Base-by-base conservation (phyloP, 2,113 vertebrate genomes). In the Tetrax tetrax region DNA sequence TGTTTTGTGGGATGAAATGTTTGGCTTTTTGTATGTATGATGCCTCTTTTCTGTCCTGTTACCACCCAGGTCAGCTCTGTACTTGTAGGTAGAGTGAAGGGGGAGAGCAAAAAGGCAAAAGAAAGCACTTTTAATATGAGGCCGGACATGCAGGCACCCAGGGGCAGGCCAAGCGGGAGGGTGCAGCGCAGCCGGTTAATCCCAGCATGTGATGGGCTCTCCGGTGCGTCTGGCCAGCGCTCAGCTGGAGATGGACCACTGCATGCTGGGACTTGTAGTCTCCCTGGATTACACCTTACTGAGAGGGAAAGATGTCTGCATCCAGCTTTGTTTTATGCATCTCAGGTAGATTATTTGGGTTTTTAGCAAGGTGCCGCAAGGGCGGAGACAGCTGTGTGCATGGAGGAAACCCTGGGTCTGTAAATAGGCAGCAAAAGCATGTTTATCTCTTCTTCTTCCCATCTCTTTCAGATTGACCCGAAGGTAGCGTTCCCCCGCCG, bases 401-500 rank as follows among this genome's bases (percentile, higher is more conserved):
- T 37, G 60, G 78, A 84, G 54, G 29, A 64, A 75, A 31, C n/a
- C 25, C 38, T 47, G 20, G 0, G 0, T 47, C 54, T 54, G 60
- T 81, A 60, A 90, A 81, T 18, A 78, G 78, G 47, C 29, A 82
- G 77, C 47, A 65, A 61, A 95, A 91, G 23, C 4, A 0, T 80
- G 47, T 69, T 96, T 79, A 93, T 47, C 33, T 64, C 14, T 75
- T 79, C 50, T 82, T 92, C n/a, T 50, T 22, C 25, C 17, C 69
- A 17, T 98, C 71, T 98, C 94, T 98, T 98, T 79, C 98, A 99
- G 99, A 99, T 99, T 81, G 99, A 99, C 85, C 99, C 99, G 31
- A 99, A 99, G 98, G 99, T 99, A 90, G 99, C 99, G 1, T 99
- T 99, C 96, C 99, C 99, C 78, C 99, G 99, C 82, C 96, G 99